Base-by-base conservation (phyloP, 1,140 invertebrate genomes). In the Papilio aristodemus region DNA sequence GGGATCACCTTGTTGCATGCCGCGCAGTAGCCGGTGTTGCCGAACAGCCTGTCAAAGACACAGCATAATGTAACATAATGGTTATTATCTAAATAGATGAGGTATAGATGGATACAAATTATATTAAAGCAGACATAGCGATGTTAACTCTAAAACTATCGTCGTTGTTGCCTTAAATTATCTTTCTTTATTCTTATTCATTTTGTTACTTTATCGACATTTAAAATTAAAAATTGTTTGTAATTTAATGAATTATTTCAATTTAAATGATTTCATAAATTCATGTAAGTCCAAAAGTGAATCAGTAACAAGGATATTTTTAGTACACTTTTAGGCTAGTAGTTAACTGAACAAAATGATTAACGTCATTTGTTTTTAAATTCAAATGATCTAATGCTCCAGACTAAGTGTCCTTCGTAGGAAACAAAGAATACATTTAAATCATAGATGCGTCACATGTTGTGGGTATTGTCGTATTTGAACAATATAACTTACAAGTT, bases 1-100 rank as follows among this genome's bases (percentile, higher is more conserved):
- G 98, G 98, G 89, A 99, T 99, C 80, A 97, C 96, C 93, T 99
- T 99, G 88, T 96, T 96, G 92, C 97, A 98, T 14, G 97, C 97
- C 37, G 97, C 96, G 93, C 98, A 99, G 89, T 97, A 96, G 37
- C 96, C 96, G n/a, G 96, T 97, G 78, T 95, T 96, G 38, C 96
- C 96, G 83, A 97, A 97, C 78, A 97, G 93, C 91, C 94, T 95
- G 80, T 0, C 79, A 50, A n/a, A n/a, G n/a, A 67, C 69, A 19
- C 43, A 46, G 9, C 7, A 46, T 32, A 32, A 32, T 32, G 6
- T 32, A 32, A 32, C 27, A 32, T 6, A 50, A 59, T n/a, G n/a
- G n/a, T n/a, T n/a, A n/a, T n/a, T n/a, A n/a, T n/a, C n/a, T n/a
- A n/a, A n/a, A n/a, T n/a, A n/a, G n/a, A n/a, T n/a, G n/a, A n/a